Evolutionary conservation across 2,113 vertebrate species (phyloP), one percentile per base, ranked within the genome.

Genomic region (Acrocephalus kingi): DNA sequence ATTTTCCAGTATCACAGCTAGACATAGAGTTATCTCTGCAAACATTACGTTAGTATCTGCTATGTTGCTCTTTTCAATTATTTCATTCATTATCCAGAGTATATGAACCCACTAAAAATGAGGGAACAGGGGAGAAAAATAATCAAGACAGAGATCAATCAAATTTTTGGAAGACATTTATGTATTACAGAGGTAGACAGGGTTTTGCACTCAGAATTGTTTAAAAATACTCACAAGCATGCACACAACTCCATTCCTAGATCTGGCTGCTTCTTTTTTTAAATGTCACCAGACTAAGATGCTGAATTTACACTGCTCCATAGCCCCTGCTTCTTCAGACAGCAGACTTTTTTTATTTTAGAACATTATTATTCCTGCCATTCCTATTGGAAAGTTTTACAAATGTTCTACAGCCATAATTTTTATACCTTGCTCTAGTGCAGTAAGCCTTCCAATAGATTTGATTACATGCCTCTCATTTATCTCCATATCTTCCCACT

Each of bases 61-160:
- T 87, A 98, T 87, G 68, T 95, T 94, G 94, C 75, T 99, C 43
- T 87, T 94, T 27, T 98, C 96, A 86, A 98, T 98, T 92, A 99
- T 97, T 95, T 99, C 98, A 96, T 97, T 98, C 96, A 99, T 96
- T 83, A 98, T 90, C 96, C 97, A 98, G 64, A 99, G 97, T 93
- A 98, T 96, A 94, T 98, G 97, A 87, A 99, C 24, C 98, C 98
- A 99, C 99, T 99, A 89, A 92, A 96, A 94, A 87, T n/a, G 7
- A 4, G 5, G 3, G 7, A 23, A 73, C 0, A 43, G n/a, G 62
- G 31, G 68, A 21, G 45, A 46, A 84, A 54, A 91, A 87, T 9
- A 90, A 69, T n/a, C 7, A 80, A 55, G 10, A 73, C 5, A 67
- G 15, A 64, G 28, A 61, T 37, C 68, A 81, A 89, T 87, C 1